A percentile compares a stretch with the other conserved stretches of the same genome.
Evolutionary conservation across 1,140 invertebrate species (phyloP).

Genomic region (Sarcophaga bullata): DNA sequence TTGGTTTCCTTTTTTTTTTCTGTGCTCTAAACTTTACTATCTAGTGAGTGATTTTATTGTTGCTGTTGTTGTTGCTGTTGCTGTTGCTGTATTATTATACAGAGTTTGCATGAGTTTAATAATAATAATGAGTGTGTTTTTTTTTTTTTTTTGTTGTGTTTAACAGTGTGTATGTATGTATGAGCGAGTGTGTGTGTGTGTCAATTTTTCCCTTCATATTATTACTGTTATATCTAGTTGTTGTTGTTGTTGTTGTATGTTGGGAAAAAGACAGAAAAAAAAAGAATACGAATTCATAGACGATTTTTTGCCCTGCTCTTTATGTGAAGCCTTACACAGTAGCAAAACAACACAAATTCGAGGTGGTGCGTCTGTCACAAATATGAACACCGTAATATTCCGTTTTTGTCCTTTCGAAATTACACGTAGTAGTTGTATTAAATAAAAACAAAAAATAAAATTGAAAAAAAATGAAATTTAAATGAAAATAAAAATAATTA

Average conservation of each 20-base stretch:
- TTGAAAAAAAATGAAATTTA: neutral
- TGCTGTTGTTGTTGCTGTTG: neutral
- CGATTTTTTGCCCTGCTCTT: neutral
- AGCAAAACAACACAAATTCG: conserved; percentile 41
- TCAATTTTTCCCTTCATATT: neutral
- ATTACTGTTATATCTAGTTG: too few relatives aligned
- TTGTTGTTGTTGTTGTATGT: neutral
- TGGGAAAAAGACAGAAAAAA: neutral
- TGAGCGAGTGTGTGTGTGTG: conserved; percentile 1
- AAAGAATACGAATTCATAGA: neutral
- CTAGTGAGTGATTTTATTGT: conserved; percentile 5
- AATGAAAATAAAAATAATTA: conserved; percentile 7
- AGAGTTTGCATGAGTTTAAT: conserved; percentile 3
- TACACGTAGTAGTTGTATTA: conserved; percentile 28
- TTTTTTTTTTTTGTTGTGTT: neutral
- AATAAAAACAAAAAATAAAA: conserved; percentile 27
- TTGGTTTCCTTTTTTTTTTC: neutral
- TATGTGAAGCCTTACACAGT: conserved; percentile 11
- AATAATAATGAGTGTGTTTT: neutral
- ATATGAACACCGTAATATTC: conserved; percentile 43
- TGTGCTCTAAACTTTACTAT: conserved; percentile 9
- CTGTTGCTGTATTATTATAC: neutral
- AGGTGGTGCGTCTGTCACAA: conserved; percentile 47
- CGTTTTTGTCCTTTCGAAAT: conserved; percentile 45
- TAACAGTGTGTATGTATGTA: neutral